Percentiles rank a stretch among this genome's conserved stretches.
These are phyloP conservation scores for Ptychadena robeensis DNA, from an alignment of 2,797 vertebrate genomes.

Conservation along the genomic window DNA sequence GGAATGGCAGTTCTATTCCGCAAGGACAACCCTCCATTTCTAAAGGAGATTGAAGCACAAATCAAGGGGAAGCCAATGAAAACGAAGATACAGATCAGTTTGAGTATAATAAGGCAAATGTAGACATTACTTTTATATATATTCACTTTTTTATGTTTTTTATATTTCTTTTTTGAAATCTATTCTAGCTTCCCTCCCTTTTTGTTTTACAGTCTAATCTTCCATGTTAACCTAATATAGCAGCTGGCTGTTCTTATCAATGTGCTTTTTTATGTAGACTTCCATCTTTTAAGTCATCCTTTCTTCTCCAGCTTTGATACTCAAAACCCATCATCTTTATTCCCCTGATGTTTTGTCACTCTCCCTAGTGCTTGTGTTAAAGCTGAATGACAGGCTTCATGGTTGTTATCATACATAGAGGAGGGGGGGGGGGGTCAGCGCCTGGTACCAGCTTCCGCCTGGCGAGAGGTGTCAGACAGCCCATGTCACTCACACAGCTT, in stretches of 20 bases:
- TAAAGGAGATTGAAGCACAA: not conserved
- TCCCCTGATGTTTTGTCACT: slow-evolving; percentile 14
- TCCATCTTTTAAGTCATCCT: not conserved
- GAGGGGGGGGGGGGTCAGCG: slow-evolving; percentile 17
- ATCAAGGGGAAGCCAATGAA: not conserved
- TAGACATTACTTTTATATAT: not conserved
- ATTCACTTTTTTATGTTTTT: not conserved
- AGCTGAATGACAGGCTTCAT: slow-evolving; percentile 42
- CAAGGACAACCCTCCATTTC: not conserved
- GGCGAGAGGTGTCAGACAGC: slow-evolving; percentile 48
- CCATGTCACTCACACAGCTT: slow-evolving; percentile 52
- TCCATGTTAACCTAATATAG: not conserved
- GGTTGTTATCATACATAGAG: slow-evolving; percentile 50
- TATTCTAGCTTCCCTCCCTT: not conserved
- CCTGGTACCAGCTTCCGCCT: slow-evolving; percentile 19
- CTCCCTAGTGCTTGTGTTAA: slow-evolving; percentile 8
- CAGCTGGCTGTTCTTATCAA: not conserved
- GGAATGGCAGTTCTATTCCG: not conserved
- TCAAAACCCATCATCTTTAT: slow-evolving; percentile 13
- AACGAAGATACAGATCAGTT: not conserved
- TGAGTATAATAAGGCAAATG: not conserved
- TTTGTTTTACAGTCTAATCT: not conserved
- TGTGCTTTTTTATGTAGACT: not conserved
- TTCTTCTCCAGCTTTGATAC: not conserved
- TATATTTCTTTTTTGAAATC: not conserved